Base-by-base conservation (phyloP, 2,888 invertebrate genomes). In the Tipula confusa region DNA sequence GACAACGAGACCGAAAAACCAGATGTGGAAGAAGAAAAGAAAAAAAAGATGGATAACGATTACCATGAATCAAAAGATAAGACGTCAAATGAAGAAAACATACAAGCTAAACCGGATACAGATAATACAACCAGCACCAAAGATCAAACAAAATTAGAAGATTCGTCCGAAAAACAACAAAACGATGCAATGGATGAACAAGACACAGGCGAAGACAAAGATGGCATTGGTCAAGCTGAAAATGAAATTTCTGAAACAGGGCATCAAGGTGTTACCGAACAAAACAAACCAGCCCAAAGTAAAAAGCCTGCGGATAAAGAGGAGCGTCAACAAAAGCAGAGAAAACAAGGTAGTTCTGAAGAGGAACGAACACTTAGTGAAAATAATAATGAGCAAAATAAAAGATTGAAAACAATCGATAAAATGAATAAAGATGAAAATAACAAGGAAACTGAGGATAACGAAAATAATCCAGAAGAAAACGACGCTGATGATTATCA, bases 311-410 rank as follows among this genome's bases (percentile, higher is more conserved):
- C 24, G 9, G 9, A 18, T 64, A 89, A 92, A 85, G 92, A 92
- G 85, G 92, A 94, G 85, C 93, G 94, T 83, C 94, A 93, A 86
- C 95, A 95, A 0, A 95, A 95, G 0, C 95, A 95, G 0, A 95
- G 96, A 0, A 91, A 92, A 85, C 95, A 95, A 0, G 95, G 95
- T 0, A 91, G 92, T 85, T 93, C 94, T 0, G 94, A 96, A 86
- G 93, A 94, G 79, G 93, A 95, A 86, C 91, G 95, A 83, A 94
- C 93, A 7, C 89, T 97, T 84, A 91, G 89, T 1, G 88, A 88
- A 85, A 87, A 88, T n/a, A 88, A 89, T 31, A 85, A 89, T 48
- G 88, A 88, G 83, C 87, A 89, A 84, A 83, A 89, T 1, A 89
- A 89, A 48, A 88, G 88, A 86, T 86, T 92, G 18, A 92, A 92